Base-by-base conservation (phyloP, 2,888 invertebrate genomes). In the Bruchidius siliquastri region DNA sequence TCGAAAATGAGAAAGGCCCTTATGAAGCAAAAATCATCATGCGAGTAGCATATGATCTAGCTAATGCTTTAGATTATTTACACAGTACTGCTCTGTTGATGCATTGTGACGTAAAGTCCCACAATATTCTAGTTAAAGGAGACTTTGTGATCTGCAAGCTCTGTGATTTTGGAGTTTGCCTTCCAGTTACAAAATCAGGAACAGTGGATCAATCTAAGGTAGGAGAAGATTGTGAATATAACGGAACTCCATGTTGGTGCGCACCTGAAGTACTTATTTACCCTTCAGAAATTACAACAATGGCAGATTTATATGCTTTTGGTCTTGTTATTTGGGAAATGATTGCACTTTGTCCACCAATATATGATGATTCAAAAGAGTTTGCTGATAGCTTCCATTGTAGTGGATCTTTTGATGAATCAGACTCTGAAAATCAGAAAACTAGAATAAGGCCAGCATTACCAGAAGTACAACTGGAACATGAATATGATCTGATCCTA, bases 81-180 rank as follows among this genome's bases (percentile, higher is more conserved):
- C 96, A 96, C 83, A 91, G 90, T 0, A 90, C 89, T 76, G 91
- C 90, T 72, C 88, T 90, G 72, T 87, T 95, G 68, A 85, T 96
- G 10, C 96, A 96, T 76, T 94, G 95, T 30, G 96, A 96, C 84
- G 88, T 96, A 67, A 96, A 96, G 86, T 95, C 95, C 0, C 93
- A 91, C 82, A 96, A 96, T 83, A 87, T 96, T 68, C 88, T 96
- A 0, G 88, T 96, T 0, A 93, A 94, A 77, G 92, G 91, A 18
- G 90, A 94, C 82, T 94, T 94, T 83, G 89, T 89, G 30, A 88
- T 89, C 0, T 92, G 94, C 78, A 95, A 96, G 84, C 86, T 95
- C 21, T 95, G 96, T 80, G 95, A 96, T 86, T 96, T 96, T 84
- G 95, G 95, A 2, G 94, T 94, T n/a, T 91, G 92, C 22, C 81